Base-by-base conservation (phyloP, 2,113 vertebrate species). In the Emydura subglobosa region DNA sequence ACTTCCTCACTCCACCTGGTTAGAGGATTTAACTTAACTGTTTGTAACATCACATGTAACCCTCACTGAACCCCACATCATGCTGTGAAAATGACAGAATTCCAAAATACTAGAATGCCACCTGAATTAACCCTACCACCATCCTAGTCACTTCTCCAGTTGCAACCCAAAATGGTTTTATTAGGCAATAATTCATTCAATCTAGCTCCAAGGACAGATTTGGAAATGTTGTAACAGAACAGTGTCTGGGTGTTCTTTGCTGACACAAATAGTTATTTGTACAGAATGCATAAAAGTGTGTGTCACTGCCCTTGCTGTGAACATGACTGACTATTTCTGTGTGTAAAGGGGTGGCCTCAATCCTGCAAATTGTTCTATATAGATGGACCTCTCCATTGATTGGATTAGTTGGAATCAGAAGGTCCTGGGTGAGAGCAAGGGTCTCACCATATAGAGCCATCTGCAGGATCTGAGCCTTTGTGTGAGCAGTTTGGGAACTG, bases 321-420 rank as follows among this genome's bases (percentile, higher is more conserved):
- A 68, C 16, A 68, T 5, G 31, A 65, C 29, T n/a, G 29, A 5
- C 17, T n/a, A 34, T n/a, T n/a, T n/a, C 34, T 68, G 16, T 82
- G 19, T 22, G 27, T 74, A 65, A 12, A 13, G n/a, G 34, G 24
- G 24, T 29, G 55, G 55, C 55, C 55, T 59, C 55, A 25, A 74
- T 50, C 21, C 68, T 74, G 34, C 10, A 47, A 0, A 1, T 10
- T 74, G 25, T 27, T 50, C 54, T 5, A 13, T 1, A 2, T 65
- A 24, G 55, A 59, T 72, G 82, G 55, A 8, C 65, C 92, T 83
- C 42, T 21, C 47, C 47, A 34, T 47, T 10, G 39, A 90, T 17
- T n/a, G 57, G 51, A 53, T 53, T 5, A 53, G 14, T 53, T 53
- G 51, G 16, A 22, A 10, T 1, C 24, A 5, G 34, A 68, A n/a